Percentiles rank a stretch among this genome's conserved stretches.
Conservation (phyloP, 1,140 invertebrate species). For the Grapholita molesta region DNA sequence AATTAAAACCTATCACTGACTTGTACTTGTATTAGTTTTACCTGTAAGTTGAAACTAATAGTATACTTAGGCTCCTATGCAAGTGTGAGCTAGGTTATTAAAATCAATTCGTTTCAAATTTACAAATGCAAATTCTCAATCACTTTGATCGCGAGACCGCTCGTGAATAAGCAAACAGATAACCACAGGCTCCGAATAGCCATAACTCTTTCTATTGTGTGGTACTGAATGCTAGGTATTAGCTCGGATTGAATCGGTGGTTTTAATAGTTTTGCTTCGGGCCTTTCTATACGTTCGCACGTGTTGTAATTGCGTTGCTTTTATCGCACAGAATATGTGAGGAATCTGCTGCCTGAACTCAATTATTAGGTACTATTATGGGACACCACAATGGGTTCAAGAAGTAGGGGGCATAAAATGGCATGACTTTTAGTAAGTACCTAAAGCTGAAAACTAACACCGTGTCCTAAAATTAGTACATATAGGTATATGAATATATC, state of each 20-base stretch:
- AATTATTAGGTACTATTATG: background rate
- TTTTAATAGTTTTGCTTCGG: slow-evolving; percentile 9
- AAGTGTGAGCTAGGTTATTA: background rate
- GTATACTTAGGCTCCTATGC: background rate
- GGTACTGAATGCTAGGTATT: slow-evolving; percentile 16
- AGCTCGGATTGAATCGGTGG: slow-evolving; percentile 9
- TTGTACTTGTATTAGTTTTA: too few species aligned
- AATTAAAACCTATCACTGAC: too few species aligned
- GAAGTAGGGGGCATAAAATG: too few species aligned
- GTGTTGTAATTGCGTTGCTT: slow-evolving; percentile 5
- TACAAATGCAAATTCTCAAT: background rate
- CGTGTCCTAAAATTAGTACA: too few species aligned
- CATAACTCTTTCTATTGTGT: slow-evolving; percentile 16
- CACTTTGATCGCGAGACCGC: background rate
- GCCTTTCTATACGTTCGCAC: background rate
- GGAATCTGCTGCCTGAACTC: background rate
- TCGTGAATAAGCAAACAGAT: slow-evolving; percentile 9
- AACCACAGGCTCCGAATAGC: slow-evolving; percentile 9
- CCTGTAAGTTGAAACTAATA: background rate
- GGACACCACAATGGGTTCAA: too few species aligned
- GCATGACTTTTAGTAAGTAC: too few species aligned
- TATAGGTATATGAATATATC: too few species aligned
- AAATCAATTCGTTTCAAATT: background rate
- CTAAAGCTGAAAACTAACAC: too few species aligned
- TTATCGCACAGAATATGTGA: background rate